Base-by-base conservation (phyloP, 2,797 vertebrate genomes). In the Poeciliopsis infans region DNA sequence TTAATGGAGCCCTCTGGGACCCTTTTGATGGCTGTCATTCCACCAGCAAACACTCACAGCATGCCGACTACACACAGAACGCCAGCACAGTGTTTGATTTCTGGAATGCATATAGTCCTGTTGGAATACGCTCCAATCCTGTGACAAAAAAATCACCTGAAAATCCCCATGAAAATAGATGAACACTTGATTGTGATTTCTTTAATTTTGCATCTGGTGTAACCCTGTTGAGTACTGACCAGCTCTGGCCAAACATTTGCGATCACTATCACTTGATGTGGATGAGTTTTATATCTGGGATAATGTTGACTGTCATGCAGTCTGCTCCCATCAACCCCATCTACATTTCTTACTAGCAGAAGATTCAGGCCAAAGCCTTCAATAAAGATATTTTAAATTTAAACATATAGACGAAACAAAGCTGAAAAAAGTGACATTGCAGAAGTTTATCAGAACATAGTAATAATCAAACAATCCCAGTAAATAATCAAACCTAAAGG, bases 21-120 rank as follows among this genome's bases (percentile, higher is more conserved):
- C 47, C 39, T 77, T 70, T 70, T 77, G 75, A 77, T 77, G 75
- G 75, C 75, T 77, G 75, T 77, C 75, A 77, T 70, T 77, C 49
- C 49, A 53, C 15, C 25, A 51, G 49, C 36, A 69, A 53, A 43
- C 49, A 43, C 46, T 53, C 64, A 43, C 33, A 43, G 33, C 64
- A 41, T 77, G 47, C 28, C 7, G 36, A 25, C 25, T 69, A 41
- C 46, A 53, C 5, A 25, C 6, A 51, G 46, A 69, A 76, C 41
- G 7, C 51, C 36, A 55, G 47, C 4, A 5, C 47, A n/a, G 36
- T 16, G 61, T 46, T 16, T 15, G 46, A 68, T 68, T 41, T 41
- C 16, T 39, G 25, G 57, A 64, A 76, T 39, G 47, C 18, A 64
- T 68, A 3, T 49, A 25, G 25, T 66, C 55, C n/a, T 31, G 41